Conservation (phyloP, 2,113 vertebrate species). For the Synodontis membranacea region DNA sequence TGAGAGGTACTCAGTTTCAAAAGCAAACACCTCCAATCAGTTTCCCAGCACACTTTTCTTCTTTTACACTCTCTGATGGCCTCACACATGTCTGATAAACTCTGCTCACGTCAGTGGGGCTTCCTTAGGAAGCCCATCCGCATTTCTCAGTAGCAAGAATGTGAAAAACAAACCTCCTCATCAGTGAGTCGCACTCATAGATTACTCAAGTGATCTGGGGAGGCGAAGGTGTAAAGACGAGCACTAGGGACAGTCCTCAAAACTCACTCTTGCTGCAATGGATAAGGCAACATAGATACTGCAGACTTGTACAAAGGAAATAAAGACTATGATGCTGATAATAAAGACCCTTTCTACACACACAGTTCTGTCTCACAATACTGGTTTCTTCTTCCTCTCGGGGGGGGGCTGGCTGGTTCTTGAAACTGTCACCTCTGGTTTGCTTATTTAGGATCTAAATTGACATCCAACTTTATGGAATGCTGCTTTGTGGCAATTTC, state of each 20-base stretch:
- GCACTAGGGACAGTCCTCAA: background rate
- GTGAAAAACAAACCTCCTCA: background rate
- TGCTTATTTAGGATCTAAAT: background rate
- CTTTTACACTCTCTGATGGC: background rate
- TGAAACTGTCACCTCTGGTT: background rate
- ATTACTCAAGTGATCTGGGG: background rate
- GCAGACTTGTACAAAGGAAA: background rate
- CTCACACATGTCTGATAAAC: background rate
- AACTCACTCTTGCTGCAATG: background rate
- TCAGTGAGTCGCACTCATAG: background rate
- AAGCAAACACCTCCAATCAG: background rate
- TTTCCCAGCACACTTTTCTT: background rate
- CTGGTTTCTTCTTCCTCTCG: background rate
- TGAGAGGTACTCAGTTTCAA: background rate
- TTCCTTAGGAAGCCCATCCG: conserved; percentile 4
- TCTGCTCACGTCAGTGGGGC: background rate
- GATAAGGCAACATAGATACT: background rate
- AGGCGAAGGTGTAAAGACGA: background rate
- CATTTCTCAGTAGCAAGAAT: background rate
- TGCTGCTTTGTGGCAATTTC: background rate
- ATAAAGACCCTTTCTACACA: background rate
- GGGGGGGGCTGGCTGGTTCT: background rate
- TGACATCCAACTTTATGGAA: background rate
- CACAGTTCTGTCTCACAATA: background rate
- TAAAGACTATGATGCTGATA: background rate